Evolutionary conservation across 2,113 vertebrate species (phyloP).

Genomic region (Lepus europaeus): DNA sequence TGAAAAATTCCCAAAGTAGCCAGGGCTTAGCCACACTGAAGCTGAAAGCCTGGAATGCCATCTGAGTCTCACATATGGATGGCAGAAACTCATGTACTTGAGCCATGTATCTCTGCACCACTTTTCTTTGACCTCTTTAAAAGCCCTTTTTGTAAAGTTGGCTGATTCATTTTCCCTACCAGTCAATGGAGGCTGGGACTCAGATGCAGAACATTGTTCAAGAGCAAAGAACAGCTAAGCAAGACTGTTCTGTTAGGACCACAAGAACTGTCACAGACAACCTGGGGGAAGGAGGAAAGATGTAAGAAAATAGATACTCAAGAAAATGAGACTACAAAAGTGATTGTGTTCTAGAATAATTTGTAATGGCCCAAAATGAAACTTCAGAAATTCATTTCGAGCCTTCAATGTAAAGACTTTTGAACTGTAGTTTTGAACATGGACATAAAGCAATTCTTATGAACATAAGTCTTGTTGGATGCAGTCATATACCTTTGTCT

Average conservation of each 20-base stretch:
- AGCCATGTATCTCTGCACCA: not conserved
- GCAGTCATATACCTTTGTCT: not conserved
- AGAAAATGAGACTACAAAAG: not conserved
- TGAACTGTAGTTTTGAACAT: not conserved
- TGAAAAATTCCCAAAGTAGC: too few relatives aligned
- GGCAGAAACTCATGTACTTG: too few relatives aligned
- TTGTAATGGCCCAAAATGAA: not conserved
- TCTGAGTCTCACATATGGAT: too few relatives aligned
- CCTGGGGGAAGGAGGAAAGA: not conserved
- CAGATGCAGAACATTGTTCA: not conserved
- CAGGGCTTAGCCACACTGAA: too few relatives aligned
- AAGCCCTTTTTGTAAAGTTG: not conserved
- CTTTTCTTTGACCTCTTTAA: not conserved
- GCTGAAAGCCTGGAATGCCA: too few relatives aligned
- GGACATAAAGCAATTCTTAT: not conserved
- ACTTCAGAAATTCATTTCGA: not conserved
- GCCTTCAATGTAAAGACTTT: not conserved
- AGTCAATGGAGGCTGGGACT: not conserved
- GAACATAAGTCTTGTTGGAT: not conserved
- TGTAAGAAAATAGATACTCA: not conserved
- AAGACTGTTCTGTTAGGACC: not conserved
- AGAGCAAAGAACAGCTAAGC: not conserved
- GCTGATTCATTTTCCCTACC: not conserved
- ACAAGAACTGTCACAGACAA: not conserved
- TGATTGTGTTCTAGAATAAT: not conserved